Evolutionary conservation across 1,140 invertebrate species (phyloP).

Genomic region (Drosophila yakuba): DNA sequence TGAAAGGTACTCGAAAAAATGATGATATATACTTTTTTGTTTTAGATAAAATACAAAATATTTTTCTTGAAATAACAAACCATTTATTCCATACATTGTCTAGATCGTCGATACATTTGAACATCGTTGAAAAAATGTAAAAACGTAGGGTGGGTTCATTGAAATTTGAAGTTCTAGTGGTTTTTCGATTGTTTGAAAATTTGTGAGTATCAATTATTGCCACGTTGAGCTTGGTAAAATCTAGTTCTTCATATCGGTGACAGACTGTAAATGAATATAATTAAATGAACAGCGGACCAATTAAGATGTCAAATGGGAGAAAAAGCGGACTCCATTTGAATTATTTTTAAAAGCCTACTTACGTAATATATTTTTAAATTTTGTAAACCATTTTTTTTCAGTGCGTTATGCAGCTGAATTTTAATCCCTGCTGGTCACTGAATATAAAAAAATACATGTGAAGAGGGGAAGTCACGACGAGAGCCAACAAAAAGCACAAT

Average conservation of each 20-base stretch:
- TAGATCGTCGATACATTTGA: too few relatives aligned
- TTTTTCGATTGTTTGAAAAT: too few relatives aligned
- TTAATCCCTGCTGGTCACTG: background rate
- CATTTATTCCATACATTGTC: too few relatives aligned
- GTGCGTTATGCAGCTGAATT: background rate
- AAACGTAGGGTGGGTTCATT: too few relatives aligned
- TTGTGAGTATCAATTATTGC: background rate
- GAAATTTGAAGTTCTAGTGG: too few relatives aligned
- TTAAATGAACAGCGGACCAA: conserved; percentile 34
- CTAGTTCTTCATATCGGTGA: conserved; percentile 5
- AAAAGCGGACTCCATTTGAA: too few relatives aligned
- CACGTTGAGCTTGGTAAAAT: background rate
- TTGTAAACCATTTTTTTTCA: background rate
- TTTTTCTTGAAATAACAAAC: too few relatives aligned
- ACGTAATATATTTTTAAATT: too few relatives aligned
- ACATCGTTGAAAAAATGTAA: too few relatives aligned
- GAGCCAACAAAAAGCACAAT: conserved; percentile 27
- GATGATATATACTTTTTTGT: background rate
- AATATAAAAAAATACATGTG: background rate
- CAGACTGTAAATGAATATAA: background rate
- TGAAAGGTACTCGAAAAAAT: background rate
- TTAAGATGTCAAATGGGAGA: background rate
- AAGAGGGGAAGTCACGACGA: background rate
- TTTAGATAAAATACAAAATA: background rate
- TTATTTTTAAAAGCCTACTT: too few relatives aligned